These are phyloP conservation scores for Habrosyne pyritoides DNA, from an alignment of 2,888 invertebrate genomes.

Conservation along the genomic window DNA sequence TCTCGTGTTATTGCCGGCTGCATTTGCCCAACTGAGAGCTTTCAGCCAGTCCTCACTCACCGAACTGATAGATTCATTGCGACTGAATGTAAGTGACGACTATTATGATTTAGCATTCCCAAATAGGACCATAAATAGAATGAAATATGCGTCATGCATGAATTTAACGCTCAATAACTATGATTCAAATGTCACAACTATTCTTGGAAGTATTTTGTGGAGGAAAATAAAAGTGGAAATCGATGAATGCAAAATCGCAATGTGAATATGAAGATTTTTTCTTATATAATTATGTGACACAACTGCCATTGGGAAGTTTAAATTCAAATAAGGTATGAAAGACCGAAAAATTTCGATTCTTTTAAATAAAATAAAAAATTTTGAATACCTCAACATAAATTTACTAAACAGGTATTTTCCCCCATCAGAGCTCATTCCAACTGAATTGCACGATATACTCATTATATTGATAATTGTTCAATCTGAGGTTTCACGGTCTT, in stretches of 20 bases:
- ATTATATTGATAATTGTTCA: no score
- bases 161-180: not conserved
- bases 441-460: no score
- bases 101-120: not conserved
- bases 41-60: slow-evolving; percentile 36
- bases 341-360: no score
- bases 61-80: slow-evolving; percentile 37
- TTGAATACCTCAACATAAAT: no score
- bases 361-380: no score
- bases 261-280: not conserved
- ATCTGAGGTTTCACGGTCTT: no score
- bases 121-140: slow-evolving; percentile 13
- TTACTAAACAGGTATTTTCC: no score
- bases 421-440: no score
- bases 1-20: slow-evolving; percentile 49
- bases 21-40: slow-evolving; percentile 47
- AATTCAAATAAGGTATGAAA: no score
- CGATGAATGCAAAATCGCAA: no score
- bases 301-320: no score
- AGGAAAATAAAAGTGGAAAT: no score
- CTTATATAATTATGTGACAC: not conserved
- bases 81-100: slow-evolving; percentile 17
- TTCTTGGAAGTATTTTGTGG: not conserved
- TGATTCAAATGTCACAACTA: not conserved
- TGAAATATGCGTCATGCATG: not conserved